These are phyloP conservation scores for Perithous albicinctus DNA, from an alignment of 2,888 invertebrate species.

Conservation along the genomic window DNA sequence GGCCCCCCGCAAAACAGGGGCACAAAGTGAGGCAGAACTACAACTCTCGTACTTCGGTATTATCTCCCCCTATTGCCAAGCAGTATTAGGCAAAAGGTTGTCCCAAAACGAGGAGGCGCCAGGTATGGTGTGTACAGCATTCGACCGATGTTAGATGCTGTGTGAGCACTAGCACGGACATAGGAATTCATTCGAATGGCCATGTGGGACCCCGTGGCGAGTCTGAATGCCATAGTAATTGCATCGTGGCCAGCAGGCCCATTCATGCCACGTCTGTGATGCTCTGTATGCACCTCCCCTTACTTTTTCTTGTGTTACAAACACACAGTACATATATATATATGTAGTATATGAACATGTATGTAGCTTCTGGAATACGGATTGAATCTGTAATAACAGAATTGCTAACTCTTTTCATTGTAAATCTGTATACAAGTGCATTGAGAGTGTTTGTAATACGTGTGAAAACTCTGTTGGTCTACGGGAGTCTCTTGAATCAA, in stretches of 20 bases:
- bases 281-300: not conserved
- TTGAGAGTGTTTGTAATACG: not conserved
- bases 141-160: not conserved
- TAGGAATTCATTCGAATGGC: constrained; percentile 13
- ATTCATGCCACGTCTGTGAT: constrained; percentile 50
- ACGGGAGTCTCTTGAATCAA: not conserved
- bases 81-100: constrained; percentile 33
- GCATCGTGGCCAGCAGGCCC: constrained; percentile 64
- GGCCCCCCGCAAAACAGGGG: constrained; percentile 65
- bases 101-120: constrained; percentile 72
- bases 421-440: not conserved
- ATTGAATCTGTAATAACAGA: not conserved
- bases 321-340: not conserved
- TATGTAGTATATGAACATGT: no score
- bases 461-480: not conserved
- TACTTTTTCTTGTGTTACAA: constrained; percentile 1
- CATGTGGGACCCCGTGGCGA: constrained; percentile 74
- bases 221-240: constrained; percentile 69
- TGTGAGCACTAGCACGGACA: constrained; percentile 16
- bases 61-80: constrained; percentile 11
- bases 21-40: constrained; percentile 24
- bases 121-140: constrained; percentile 65
- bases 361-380: not conserved
- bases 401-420: constrained; percentile 2
- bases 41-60: constrained; percentile 32